Conservation (phyloP, 37 sponge, comb jelly and placozoan genomes). For the Beroe ovata region DNA sequence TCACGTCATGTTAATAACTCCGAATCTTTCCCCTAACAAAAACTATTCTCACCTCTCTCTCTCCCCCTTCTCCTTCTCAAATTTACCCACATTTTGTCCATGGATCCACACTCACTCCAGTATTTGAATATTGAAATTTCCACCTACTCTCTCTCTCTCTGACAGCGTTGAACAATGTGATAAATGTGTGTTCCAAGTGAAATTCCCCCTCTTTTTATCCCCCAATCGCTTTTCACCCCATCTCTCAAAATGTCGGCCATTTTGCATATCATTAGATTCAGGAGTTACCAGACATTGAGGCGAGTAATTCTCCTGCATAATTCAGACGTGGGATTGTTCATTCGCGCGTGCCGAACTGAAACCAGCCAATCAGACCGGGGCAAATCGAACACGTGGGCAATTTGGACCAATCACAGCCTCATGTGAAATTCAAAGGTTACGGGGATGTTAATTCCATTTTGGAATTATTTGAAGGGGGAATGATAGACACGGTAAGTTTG, state of each 20-base stretch:
- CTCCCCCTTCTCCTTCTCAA: too few species aligned
- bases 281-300: slow-evolving; percentile 28
- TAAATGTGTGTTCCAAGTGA: too few species aligned
- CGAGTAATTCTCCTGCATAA: slow-evolving; percentile 31
- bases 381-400: background rate
- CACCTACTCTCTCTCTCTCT: too few species aligned
- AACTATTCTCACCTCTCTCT: too few species aligned
- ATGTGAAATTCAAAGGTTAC: slow-evolving; percentile 59
- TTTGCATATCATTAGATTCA: background rate
- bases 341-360: background rate
- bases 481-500: slow-evolving; percentile 22
- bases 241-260: background rate
- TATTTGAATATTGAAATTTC: too few species aligned
- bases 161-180: too few species aligned
- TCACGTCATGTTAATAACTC: too few species aligned
- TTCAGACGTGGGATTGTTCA: background rate
- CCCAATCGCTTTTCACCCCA: background rate
- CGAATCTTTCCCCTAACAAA: too few species aligned
- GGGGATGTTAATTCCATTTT: slow-evolving; percentile 46
- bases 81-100: too few species aligned
- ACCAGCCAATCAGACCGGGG: background rate
- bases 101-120: too few species aligned
- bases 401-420: background rate
- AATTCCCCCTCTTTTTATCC: too few species aligned
- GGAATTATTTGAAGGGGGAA: slow-evolving; percentile 42